Percentiles rank a stretch among this genome's conserved stretches.
Conservation (phyloP, 2,797 vertebrate species). For the Micrastur ruficollis region DNA sequence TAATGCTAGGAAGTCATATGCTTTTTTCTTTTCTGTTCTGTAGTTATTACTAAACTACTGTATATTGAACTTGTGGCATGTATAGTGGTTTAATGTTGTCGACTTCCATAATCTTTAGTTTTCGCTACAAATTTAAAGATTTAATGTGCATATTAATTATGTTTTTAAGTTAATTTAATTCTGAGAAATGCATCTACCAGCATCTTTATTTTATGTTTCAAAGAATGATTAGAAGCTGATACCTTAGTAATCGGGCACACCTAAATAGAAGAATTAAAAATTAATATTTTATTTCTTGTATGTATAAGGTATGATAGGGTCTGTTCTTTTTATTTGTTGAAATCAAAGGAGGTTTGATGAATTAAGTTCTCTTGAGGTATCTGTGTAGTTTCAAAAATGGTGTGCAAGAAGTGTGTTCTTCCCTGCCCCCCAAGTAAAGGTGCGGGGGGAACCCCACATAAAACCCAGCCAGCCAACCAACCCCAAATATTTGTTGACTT, state of each 20-base stretch:
- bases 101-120: neutral
- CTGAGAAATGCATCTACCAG: neutral
- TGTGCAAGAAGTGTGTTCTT: neutral
- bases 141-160: neutral
- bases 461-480: neutral
- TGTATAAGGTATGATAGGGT: neutral
- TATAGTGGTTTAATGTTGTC: neutral
- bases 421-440: neutral
- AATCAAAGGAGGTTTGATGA: neutral
- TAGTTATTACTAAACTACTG: neutral
- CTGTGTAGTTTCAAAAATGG: neutral
- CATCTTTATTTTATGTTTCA: neutral
- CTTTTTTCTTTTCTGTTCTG: neutral
- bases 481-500: neutral
- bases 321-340: neutral
- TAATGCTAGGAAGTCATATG: neutral
- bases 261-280: neutral
- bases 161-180: neutral
- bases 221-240: neutral
- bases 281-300: neutral
- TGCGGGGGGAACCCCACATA: rapidly evolving
- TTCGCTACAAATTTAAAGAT: neutral
- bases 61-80: neutral
- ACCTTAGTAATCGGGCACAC: neutral
- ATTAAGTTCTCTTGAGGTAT: neutral